A percentile compares a stretch with the other conserved stretches of the same genome.
phyloP scores from a whole-genome alignment of 2,888 invertebrate genomes.

The Oasisia sp. region DNA sequence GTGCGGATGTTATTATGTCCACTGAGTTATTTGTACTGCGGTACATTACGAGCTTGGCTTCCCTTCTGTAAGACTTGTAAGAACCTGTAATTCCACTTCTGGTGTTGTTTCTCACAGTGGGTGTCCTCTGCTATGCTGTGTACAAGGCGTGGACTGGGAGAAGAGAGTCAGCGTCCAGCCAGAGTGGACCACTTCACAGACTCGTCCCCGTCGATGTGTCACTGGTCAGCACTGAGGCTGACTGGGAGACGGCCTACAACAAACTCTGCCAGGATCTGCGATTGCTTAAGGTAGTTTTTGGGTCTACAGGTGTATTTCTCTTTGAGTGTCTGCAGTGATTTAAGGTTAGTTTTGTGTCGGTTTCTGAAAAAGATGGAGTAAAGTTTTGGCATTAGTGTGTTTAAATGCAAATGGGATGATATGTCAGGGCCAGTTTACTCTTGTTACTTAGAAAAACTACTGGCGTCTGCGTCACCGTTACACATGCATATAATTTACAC shows the following conservation, averaged over 20 bases:
- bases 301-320: neutral
- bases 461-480: too few species aligned
- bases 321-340: neutral
- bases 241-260: neutral
- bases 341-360: neutral
- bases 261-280: neutral
- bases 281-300: neutral
- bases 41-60: too few species aligned
- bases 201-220: neutral
- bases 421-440: neutral
- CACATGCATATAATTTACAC: too few species aligned
- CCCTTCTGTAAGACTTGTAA: too few species aligned
- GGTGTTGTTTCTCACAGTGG: neutral
- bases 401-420: neutral
- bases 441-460: too few species aligned
- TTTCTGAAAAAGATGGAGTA: neutral
- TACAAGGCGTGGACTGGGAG: neutral
- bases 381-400: neutral
- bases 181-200: neutral
- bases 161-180: neutral
- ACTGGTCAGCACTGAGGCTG: neutral
- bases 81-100: too few species aligned
- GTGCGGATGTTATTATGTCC: too few species aligned
- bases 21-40: too few species aligned
- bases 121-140: neutral